phyloP scores from a whole-genome alignment of 1,140 invertebrate species.

The Portunus trituberculatus region DNA sequence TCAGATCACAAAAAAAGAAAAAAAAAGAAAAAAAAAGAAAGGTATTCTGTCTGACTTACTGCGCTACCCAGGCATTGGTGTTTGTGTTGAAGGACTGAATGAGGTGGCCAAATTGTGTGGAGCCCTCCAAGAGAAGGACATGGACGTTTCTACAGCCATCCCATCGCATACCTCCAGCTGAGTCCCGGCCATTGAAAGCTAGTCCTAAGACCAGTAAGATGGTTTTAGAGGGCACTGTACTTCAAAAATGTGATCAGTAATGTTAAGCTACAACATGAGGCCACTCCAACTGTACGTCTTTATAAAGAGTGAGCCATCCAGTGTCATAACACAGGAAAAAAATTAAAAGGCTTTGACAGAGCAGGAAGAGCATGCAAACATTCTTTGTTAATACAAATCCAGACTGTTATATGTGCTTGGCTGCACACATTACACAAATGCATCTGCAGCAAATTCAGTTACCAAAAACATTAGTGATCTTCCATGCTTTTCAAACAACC shows the following conservation, averaged over 20 bases:
- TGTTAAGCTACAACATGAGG: neutral
- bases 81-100: slow-evolving; percentile 82
- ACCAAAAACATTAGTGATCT: neutral
- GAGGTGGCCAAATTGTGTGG: slow-evolving; percentile 80
- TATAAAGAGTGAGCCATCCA: neutral
- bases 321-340: neutral
- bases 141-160: slow-evolving; percentile 81
- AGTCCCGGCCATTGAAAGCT: slow-evolving; percentile 81
- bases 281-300: neutral
- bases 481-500: neutral
- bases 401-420: neutral
- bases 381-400: neutral
- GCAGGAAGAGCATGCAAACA: neutral
- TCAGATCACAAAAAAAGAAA: neutral
- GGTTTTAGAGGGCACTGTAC: slow-evolving; percentile 51
- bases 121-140: slow-evolving; percentile 79
- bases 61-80: slow-evolving; percentile 82
- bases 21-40: neutral
- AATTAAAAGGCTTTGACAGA: neutral
- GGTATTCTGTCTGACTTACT: slow-evolving; percentile 79
- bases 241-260: slow-evolving; percentile 11
- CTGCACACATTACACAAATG: no score
- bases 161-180: slow-evolving; percentile 78
- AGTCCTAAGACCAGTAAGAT: slow-evolving; percentile 79
- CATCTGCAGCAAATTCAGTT: neutral